Evolutionary conservation across 2,888 invertebrate species (phyloP).

Genomic region (Eurytoma adleriae): DNA sequence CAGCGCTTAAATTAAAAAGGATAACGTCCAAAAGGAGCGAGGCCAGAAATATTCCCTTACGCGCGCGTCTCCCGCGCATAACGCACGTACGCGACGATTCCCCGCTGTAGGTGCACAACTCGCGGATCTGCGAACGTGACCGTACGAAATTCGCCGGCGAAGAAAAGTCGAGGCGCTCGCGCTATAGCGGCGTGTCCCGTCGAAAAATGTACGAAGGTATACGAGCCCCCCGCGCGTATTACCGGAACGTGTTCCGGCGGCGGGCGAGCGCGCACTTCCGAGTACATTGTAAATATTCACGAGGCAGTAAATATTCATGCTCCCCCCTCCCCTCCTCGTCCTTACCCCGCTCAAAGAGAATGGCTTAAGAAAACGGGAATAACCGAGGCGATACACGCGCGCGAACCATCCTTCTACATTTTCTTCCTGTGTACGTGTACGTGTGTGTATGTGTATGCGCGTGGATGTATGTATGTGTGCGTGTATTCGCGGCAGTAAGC

Average conservation of each 20-base stretch:
- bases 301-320: constrained; percentile 68
- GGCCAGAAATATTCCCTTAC: too few relatives aligned
- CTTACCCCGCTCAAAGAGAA: constrained; percentile 63
- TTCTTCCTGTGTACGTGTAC: not conserved
- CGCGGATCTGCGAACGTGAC: not conserved
- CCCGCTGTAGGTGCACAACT: not conserved
- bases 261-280: constrained; percentile 59
- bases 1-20: not conserved
- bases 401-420: too few relatives aligned
- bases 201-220: not conserved
- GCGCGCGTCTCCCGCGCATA: too few relatives aligned
- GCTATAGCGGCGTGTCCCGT: not conserved
- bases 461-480: too few relatives aligned
- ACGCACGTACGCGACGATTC: too few relatives aligned
- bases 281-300: constrained; percentile 68
- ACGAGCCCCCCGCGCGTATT: not conserved
- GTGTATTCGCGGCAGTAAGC: too few relatives aligned
- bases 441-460: not conserved
- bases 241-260: constrained; percentile 42
- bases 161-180: not conserved
- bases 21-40: too few relatives aligned
- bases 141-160: not conserved
- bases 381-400: not conserved
- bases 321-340: not conserved
- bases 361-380: constrained; percentile 66